A percentile compares a stretch with the other conserved stretches of the same genome.
phyloP scores from a whole-genome alignment of 1,140 invertebrate species.

The Lamellibrachia luymesi region DNA sequence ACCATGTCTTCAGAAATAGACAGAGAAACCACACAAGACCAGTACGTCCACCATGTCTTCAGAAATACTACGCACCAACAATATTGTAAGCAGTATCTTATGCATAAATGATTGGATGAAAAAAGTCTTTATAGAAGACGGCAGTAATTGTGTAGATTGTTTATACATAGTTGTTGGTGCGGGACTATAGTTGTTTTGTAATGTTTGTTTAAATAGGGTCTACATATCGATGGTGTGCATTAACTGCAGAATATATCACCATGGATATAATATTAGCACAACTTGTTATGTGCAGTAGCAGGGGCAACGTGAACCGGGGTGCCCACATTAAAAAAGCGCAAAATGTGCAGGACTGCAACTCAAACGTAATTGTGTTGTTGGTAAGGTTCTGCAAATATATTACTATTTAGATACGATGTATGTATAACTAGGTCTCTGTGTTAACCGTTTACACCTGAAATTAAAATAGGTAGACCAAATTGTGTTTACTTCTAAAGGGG shows the following conservation, averaged over 20 bases:
- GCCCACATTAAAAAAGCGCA: too few species aligned
- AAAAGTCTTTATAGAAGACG: background rate
- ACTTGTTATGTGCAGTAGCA: too few species aligned
- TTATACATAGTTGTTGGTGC: background rate
- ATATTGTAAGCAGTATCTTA: background rate
- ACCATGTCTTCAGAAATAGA: constrained; percentile 3
- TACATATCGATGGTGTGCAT: too few species aligned
- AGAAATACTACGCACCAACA: background rate
- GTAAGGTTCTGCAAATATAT: background rate
- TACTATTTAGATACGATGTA: background rate
- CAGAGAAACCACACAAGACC: background rate
- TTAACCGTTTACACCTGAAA: background rate
- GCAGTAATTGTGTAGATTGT: background rate
- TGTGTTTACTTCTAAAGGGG: background rate
- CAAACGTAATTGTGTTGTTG: too few species aligned
- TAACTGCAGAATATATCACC: too few species aligned
- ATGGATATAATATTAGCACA: too few species aligned
- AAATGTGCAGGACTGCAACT: too few species aligned
- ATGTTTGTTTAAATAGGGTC: too few species aligned
- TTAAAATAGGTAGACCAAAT: background rate
- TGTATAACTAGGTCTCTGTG: background rate
- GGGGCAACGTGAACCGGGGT: too few species aligned
- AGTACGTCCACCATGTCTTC: background rate
- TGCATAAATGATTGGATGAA: background rate
- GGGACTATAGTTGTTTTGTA: too few species aligned